A percentile compares a stretch with the other conserved stretches of the same genome.
phyloP scores from a whole-genome alignment of 1,140 invertebrate species.

The Apis florea region DNA sequence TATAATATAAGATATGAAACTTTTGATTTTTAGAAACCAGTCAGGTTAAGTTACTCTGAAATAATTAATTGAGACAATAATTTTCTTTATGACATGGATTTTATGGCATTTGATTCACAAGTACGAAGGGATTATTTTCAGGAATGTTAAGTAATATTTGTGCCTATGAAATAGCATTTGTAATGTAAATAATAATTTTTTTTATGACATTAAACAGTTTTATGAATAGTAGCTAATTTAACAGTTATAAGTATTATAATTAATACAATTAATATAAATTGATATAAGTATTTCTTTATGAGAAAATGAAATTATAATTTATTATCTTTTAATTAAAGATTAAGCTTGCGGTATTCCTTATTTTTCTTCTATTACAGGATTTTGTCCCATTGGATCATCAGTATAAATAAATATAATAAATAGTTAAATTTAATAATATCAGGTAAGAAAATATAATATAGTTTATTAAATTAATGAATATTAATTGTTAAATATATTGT shows the following conservation, averaged over 20 bases:
- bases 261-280: background rate
- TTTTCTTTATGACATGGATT: constrained; percentile 11
- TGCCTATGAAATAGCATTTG: background rate
- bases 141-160: constrained; percentile 32
- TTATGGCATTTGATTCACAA: constrained; percentile 15
- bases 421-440: constrained; percentile 17
- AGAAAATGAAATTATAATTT: background rate
- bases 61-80: background rate
- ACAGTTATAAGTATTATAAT: background rate
- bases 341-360: background rate
- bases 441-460: constrained; percentile 15
- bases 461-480: background rate
- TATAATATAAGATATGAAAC: constrained; percentile 6
- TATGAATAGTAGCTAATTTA: background rate
- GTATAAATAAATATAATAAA: constrained; percentile 6
- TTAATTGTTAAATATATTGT: background rate
- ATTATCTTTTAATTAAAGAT: background rate
- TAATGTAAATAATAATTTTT: constrained; percentile 8
- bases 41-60: constrained; percentile 9
- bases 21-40: constrained; percentile 23
- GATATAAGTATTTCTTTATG: background rate
- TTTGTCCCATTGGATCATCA: background rate
- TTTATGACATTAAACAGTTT: background rate
- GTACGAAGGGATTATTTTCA: constrained; percentile 22
- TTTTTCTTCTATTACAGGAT: constrained; percentile 28